Percentiles rank a stretch among this genome's conserved stretches.
Evolutionary conservation across 2,888 invertebrate genomes (phyloP).

Genomic region (Iselma pallidipennis): DNA sequence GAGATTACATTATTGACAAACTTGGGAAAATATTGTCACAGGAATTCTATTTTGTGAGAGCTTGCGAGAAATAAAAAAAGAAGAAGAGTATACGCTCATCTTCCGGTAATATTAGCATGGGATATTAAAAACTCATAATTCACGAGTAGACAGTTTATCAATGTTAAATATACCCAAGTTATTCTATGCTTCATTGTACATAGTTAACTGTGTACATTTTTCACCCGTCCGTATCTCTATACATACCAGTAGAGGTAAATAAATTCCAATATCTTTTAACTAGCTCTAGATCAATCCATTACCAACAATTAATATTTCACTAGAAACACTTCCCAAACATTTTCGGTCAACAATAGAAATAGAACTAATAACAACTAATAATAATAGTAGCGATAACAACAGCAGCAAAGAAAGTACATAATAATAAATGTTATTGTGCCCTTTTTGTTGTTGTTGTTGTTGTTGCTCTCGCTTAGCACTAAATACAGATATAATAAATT

Average conservation of each 20-base stretch:
- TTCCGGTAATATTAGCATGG: constrained; percentile 40
- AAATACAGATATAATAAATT: constrained; percentile 28
- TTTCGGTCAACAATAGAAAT: no score
- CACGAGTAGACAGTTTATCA: constrained; percentile 47
- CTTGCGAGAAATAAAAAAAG: no score
- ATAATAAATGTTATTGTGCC: no score
- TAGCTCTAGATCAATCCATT: neutral
- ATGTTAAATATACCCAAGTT: constrained; percentile 37
- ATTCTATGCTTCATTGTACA: constrained; percentile 34
- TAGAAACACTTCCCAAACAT: neutral
- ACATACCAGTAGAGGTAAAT: no score
- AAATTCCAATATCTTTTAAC: neutral
- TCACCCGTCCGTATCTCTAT: constrained; percentile 14
- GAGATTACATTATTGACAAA: neutral
- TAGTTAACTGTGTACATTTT: constrained; percentile 37
- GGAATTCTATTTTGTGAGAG: no score
- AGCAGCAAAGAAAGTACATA: no score
- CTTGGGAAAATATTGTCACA: no score
- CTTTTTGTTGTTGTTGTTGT: no score
- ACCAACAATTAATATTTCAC: neutral
- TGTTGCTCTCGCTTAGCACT: neutral
- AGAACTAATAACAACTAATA: no score
- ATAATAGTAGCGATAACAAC: no score
- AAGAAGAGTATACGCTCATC: constrained; percentile 21
- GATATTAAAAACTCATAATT: constrained; percentile 51